These are phyloP conservation scores for Disparrhopalites patrizii DNA, from an alignment of 2,888 invertebrate species.

Conservation along the genomic window DNA sequence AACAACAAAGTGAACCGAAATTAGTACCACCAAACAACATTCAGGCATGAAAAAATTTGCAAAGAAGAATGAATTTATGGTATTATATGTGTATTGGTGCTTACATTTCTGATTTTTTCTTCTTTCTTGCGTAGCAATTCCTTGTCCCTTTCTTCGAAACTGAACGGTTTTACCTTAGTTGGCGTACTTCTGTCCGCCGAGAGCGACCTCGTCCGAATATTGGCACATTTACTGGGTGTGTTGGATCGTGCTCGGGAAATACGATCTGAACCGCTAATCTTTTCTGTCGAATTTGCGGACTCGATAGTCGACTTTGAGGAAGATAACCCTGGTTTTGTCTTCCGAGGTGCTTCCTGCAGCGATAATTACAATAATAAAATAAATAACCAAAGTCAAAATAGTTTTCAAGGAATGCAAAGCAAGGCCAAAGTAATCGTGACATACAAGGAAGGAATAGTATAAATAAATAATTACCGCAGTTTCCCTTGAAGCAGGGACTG, in stretches of 20 bases:
- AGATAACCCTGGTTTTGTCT: neutral
- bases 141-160: conserved; percentile 65
- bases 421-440: no score
- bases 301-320: neutral
- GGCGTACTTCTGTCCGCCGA: conserved; percentile 9
- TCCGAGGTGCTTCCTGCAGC: neutral
- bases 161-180: conserved; percentile 58
- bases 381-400: neutral
- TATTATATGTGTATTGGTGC: neutral
- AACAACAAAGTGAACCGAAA: conserved; percentile 32
- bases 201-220: conserved; percentile 1
- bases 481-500: neutral
- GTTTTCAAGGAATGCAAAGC: neutral
- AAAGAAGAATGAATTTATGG: neutral
- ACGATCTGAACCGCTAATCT: neutral
- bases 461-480: neutral
- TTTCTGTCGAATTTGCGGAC: no score
- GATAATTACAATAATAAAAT: neutral
- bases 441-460: neutral
- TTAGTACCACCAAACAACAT: conserved; percentile 18
- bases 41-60: conserved; percentile 15
- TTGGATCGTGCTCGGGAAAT: neutral
- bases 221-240: neutral
- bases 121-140: conserved; percentile 59
- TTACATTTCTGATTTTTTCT: conserved; percentile 58